phyloP scores from a whole-genome alignment of 2,113 vertebrate genomes.

The Chauna torquata region DNA sequence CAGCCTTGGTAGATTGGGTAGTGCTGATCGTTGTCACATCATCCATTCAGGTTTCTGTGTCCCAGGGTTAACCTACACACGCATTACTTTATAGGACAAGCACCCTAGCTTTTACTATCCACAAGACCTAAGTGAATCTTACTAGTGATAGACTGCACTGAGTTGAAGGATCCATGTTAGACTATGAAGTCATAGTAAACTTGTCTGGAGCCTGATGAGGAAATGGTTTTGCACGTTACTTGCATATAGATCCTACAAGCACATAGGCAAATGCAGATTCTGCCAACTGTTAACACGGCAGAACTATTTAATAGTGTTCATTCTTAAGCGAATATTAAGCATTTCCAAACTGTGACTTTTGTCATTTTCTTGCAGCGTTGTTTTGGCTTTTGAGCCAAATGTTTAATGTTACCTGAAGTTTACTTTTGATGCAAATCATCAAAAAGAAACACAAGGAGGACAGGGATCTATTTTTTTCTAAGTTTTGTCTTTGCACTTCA shows the following conservation, averaged over 20 bases:
- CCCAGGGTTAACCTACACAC: not conserved
- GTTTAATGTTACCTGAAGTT: not conserved
- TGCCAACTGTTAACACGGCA: not conserved
- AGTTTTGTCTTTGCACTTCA: not conserved
- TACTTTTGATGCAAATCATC: not conserved
- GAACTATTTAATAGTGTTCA: not conserved
- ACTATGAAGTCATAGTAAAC: not conserved
- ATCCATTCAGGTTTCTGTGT: not conserved
- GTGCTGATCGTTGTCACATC: not conserved
- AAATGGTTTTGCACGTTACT: not conserved
- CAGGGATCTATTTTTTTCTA: not conserved
- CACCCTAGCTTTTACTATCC: not conserved
- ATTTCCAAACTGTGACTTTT: not conserved
- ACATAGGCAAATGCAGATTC: not conserved
- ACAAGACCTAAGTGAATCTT: not conserved
- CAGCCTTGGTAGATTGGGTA: not conserved
- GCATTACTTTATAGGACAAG: not conserved
- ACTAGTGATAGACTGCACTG: too few species aligned
- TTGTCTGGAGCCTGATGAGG: not conserved
- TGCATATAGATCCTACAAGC: not conserved
- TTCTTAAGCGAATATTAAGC: not conserved
- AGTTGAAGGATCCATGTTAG: not conserved
- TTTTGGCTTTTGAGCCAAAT: not conserved
- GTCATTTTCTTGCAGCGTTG: not conserved
- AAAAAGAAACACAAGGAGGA: not conserved